These are phyloP conservation scores for Corydoras sp. DNA, from an alignment of 2,113 vertebrate species.

Conservation along the genomic window DNA sequence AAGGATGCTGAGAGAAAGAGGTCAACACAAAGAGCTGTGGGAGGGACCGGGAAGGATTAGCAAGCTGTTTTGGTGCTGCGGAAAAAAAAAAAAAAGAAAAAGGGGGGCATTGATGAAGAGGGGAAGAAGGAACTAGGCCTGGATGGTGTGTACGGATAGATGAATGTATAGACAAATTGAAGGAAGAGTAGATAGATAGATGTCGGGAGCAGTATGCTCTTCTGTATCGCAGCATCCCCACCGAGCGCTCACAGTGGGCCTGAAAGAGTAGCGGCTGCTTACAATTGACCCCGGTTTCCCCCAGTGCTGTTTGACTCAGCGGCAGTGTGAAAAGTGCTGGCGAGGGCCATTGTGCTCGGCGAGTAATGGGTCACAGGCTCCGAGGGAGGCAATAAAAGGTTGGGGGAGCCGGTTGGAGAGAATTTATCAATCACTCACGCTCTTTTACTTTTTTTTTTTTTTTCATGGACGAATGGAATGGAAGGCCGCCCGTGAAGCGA, in stretches of 20 bases:
- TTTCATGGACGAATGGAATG: constrained; percentile 33
- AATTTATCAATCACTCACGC: constrained; percentile 47
- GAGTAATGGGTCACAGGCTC: constrained; percentile 44
- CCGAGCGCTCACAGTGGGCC: constrained; percentile 26
- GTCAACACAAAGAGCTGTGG: constrained; percentile 33
- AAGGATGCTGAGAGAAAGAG: constrained; percentile 22
- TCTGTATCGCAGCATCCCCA: constrained; percentile 1
- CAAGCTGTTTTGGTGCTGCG: constrained; percentile 41
- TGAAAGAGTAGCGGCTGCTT: constrained; percentile 25
- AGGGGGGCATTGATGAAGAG: constrained; percentile 31
- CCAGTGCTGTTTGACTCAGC: constrained; percentile 38
- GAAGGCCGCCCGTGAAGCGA: constrained; percentile 38
- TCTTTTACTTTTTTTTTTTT: constrained; percentile 23
- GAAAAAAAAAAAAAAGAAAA: constrained; percentile 19
- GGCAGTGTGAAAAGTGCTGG: constrained; percentile 32
- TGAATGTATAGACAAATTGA: constrained; percentile 25
- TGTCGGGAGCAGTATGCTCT: constrained; percentile 17
- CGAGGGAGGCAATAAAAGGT: constrained; percentile 43
- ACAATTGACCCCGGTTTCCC: constrained; percentile 37
- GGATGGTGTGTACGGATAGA: constrained; percentile 16
- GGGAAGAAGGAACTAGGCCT: constrained; percentile 21
- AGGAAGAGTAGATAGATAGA: constrained; percentile 17
- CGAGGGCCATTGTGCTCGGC: constrained; percentile 29
- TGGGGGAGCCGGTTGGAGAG: constrained; percentile 34
- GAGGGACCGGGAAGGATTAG: constrained; percentile 46